A percentile compares a stretch with the other conserved stretches of the same genome.
Conservation (phyloP, 1,140 invertebrate species). For the Oryzaephilus surinamensis region DNA sequence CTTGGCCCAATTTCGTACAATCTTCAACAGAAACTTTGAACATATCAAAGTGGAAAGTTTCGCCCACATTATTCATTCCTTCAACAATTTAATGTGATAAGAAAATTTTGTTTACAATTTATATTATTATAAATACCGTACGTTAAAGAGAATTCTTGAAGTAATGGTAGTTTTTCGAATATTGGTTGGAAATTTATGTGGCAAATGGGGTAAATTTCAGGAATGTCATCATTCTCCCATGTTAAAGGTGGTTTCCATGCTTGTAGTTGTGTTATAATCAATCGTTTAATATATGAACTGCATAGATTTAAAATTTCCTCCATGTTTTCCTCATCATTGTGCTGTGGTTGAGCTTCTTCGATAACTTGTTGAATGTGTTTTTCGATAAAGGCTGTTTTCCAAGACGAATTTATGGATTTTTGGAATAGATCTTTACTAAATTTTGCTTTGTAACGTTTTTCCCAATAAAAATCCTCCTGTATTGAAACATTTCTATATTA, state of each 20-base stretch:
- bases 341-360: conserved; percentile 31
- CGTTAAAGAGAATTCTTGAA: neutral
- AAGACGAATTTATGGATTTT: conserved; percentile 24
- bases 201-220: conserved; percentile 28
- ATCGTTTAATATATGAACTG: conserved; percentile 23
- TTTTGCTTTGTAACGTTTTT: conserved; percentile 23
- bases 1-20: conserved; percentile 24
- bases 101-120: neutral
- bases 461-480: conserved; percentile 33
- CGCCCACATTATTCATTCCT: conserved; percentile 25
- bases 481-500: conserved; percentile 2
- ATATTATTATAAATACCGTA: neutral
- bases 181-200: conserved; percentile 32
- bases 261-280: conserved; percentile 30
- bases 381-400: conserved; percentile 33
- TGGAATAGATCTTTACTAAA: conserved; percentile 16
- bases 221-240: conserved; percentile 28
- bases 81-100: conserved; percentile 4
- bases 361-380: conserved; percentile 28
- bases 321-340: conserved; percentile 31
- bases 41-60: conserved; percentile 28
- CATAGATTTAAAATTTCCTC: conserved; percentile 25
- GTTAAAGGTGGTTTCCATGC: conserved; percentile 29
- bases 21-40: conserved; percentile 28
- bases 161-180: conserved; percentile 15